A percentile compares a stretch with the other conserved stretches of the same genome.
These are phyloP conservation scores for Caenorhabditis wallacei DNA, from an alignment of 2,888 invertebrate species.

Conservation along the genomic window DNA sequence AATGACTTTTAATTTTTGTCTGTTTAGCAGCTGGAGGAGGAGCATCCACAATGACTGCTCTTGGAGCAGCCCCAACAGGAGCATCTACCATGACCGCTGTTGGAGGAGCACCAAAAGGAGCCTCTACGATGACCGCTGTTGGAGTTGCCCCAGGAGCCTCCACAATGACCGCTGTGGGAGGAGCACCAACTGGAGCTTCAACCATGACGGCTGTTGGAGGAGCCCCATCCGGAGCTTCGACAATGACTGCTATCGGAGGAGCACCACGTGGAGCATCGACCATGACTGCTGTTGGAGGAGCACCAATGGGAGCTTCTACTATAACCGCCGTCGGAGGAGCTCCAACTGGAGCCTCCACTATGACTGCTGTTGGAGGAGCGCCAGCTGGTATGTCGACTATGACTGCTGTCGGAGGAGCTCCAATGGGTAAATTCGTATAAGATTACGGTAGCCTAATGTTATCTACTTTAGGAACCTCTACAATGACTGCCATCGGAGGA, in stretches of 20 bases:
- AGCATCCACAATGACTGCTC: constrained; percentile 57
- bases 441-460: too few species aligned
- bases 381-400: constrained; percentile 63
- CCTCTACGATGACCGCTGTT: constrained; percentile 55
- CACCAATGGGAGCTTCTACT: constrained; percentile 60
- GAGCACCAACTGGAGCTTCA: constrained; percentile 36
- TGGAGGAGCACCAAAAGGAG: constrained; percentile 50
- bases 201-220: constrained; percentile 56
- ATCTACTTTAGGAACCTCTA: constrained; percentile 61
- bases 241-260: constrained; percentile 74
- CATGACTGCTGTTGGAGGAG: constrained; percentile 68
- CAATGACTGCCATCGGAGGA: constrained; percentile 63
- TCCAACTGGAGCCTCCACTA: constrained; percentile 65
- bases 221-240: constrained; percentile 62
- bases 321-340: constrained; percentile 77
- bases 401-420: constrained; percentile 55
- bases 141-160: constrained; percentile 57
- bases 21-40: constrained; percentile 40
- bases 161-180: constrained; percentile 53
- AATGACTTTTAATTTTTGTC: not conserved
- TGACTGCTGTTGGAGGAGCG: constrained; percentile 56
- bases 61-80: constrained; percentile 56
- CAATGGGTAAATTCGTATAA: not conserved
- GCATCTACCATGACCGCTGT: constrained; percentile 63
- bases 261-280: constrained; percentile 66